A percentile compares a stretch with the other conserved stretches of the same genome.
These are phyloP conservation scores for Taenaris catops DNA, from an alignment of 2,888 invertebrate genomes.

Conservation along the genomic window DNA sequence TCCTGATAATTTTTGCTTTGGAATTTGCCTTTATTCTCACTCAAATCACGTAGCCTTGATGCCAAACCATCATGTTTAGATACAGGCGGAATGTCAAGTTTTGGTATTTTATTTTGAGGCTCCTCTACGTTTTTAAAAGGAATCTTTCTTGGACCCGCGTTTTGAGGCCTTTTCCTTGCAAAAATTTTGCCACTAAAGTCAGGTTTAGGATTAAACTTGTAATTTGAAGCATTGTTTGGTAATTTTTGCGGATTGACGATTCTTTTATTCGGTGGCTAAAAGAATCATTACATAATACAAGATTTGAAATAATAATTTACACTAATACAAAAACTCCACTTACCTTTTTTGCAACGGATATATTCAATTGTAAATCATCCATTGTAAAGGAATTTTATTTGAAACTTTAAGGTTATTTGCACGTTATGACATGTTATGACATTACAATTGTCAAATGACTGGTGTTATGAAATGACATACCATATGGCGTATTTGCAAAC, in stretches of 20 bases:
- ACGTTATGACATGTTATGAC: slow-evolving; percentile 30
- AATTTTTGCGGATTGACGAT: no score
- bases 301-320: neutral
- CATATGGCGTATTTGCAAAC: no score
- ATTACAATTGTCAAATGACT: slow-evolving; percentile 3
- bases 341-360: slow-evolving; percentile 55
- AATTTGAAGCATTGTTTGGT: slow-evolving; percentile 47
- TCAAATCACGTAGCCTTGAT: slow-evolving; percentile 53
- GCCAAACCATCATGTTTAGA: slow-evolving; percentile 38
- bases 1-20: slow-evolving; percentile 65
- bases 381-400: slow-evolving; percentile 34
- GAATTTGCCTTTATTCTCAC: slow-evolving; percentile 70
- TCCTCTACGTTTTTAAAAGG: slow-evolving; percentile 38
- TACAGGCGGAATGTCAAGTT: slow-evolving; percentile 27
- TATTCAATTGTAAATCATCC: slow-evolving; percentile 76
- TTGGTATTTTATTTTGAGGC: slow-evolving; percentile 47
- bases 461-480: no score
- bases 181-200: slow-evolving; percentile 64
- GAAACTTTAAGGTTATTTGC: slow-evolving; percentile 43
- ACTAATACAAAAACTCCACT: slow-evolving; percentile 17
- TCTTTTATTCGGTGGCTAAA: slow-evolving; percentile 23
- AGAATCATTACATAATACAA: neutral
- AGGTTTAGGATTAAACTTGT: slow-evolving; percentile 63
- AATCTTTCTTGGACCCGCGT: slow-evolving; percentile 31
- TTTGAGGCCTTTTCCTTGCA: slow-evolving; percentile 62